Base-by-base conservation (phyloP, 2,113 vertebrate species). In the Thermophis baileyi region DNA sequence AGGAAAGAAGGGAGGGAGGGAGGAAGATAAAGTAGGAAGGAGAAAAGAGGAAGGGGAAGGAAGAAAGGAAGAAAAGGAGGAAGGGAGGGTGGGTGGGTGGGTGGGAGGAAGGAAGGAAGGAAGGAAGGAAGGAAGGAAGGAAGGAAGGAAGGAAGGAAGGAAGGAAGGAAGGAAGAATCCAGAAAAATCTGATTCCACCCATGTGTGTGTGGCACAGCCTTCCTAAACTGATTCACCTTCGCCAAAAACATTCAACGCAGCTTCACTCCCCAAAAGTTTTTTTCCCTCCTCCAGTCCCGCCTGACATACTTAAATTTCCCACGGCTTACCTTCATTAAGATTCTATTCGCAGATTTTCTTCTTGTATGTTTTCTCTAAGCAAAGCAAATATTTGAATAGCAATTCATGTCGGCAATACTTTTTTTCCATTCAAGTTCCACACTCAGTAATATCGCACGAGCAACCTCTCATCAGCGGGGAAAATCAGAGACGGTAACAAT, bases 361-460 rank as follows among this genome's bases (percentile, higher is more conserved):
- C 49, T 88, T 53, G 30, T 10, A 51, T 18, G 50, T 18, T 18
- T 49, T 49, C 4, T 49, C 16, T n/a, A 51, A 55, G 22, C 35
- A 12, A 55, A 46, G 40, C n/a, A 57, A 89, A 27, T 16, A 46
- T 16, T 30, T 7, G 6, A 47, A 44, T 18, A 44, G 44, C 24
- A 0, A 4, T 46, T 16, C 40, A 14, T 5, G 3, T 27, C n/a
- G 12, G 1, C 53, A 1, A 40, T 16, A 27, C 0, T 16, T 55
- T 7, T 51, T 0, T 85, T n/a, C 25, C 24, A 44, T 46, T 24
- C 54, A 47, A 2, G 11, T 60, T 12, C 6, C 9, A 47, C 22
- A 9, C 7, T 9, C 1, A 1, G 50, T 10, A 35, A n/a, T 88
- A 18, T 10, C 1, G 25, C 87, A n/a, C 0, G 7, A n/a, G 87